A percentile compares a stretch with the other conserved stretches of the same genome.
phyloP scores from a whole-genome alignment of 1,140 invertebrate species.

The Nilaparvata lugens region DNA sequence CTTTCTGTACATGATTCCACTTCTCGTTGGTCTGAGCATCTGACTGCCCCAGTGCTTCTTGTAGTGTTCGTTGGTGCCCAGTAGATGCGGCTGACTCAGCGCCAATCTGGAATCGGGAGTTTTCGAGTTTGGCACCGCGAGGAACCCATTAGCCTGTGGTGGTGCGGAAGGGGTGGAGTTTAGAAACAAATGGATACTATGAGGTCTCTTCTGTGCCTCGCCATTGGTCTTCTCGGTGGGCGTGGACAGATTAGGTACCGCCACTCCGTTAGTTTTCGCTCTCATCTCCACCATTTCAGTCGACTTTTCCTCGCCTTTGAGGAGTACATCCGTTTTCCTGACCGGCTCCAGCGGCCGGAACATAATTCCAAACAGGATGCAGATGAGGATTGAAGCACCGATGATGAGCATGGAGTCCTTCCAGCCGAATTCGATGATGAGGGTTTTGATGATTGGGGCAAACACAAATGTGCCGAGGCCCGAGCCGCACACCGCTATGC shows the following conservation, averaged over 20 bases:
- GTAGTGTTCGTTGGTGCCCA: not conserved
- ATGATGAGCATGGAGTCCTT: slow-evolving; percentile 60
- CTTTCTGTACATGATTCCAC: slow-evolving; percentile 70
- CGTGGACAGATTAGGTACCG: not conserved
- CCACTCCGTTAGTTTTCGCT: not conserved
- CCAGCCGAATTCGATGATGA: slow-evolving; percentile 54
- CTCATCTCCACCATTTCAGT: slow-evolving; percentile 5
- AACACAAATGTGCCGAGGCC: slow-evolving; percentile 80
- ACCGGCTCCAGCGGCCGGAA: slow-evolving; percentile 51
- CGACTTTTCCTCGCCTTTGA: not conserved
- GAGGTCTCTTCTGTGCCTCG: slow-evolving; percentile 17
- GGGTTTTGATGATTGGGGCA: slow-evolving; percentile 59
- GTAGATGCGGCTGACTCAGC: slow-evolving; percentile 46
- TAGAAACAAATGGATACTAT: slow-evolving; percentile 17
- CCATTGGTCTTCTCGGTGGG: not conserved
- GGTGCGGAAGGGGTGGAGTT: not conserved
- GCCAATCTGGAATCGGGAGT: slow-evolving; percentile 38
- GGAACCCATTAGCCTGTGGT: slow-evolving; percentile 20
- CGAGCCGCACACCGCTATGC: slow-evolving; percentile 90
- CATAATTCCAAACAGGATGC: slow-evolving; percentile 71
- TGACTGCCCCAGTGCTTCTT: not conserved
- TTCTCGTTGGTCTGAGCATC: slow-evolving; percentile 26
- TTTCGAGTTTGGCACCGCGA: slow-evolving; percentile 23
- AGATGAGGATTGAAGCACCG: slow-evolving; percentile 69
- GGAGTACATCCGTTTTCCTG: not conserved